Conservation (phyloP, 2,888 invertebrate genomes). For the Cephus pulcher region DNA sequence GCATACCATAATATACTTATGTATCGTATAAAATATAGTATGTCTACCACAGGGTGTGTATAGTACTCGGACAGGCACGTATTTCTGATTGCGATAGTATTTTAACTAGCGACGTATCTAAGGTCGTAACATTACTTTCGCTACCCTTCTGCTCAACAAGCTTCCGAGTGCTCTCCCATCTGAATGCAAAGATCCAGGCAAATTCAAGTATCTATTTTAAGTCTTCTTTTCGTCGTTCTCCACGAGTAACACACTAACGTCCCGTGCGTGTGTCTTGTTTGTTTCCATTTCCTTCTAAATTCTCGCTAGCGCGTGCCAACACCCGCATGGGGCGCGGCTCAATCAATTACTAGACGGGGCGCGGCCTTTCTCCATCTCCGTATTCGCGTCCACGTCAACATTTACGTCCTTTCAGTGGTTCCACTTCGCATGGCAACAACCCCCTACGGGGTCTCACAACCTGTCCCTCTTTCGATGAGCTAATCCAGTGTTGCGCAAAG, state of each 20-base stretch:
- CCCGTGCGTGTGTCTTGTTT: not conserved
- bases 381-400: constrained; percentile 36
- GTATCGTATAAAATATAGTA: not conserved
- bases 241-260: not conserved
- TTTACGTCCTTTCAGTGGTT: not conserved
- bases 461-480: not conserved
- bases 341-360: constrained; percentile 59
- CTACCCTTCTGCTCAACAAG: not conserved
- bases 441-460: constrained; percentile 26
- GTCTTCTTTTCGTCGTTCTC: not conserved
- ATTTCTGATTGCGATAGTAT: not conserved
- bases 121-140: not conserved
- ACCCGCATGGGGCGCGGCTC: constrained; percentile 57
- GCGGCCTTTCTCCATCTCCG: constrained; percentile 37
- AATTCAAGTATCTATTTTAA: not conserved
- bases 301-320: constrained; percentile 33
- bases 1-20: not conserved
- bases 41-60: not conserved
- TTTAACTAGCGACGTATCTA: not conserved
- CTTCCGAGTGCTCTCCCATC: not conserved
- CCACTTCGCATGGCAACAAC: constrained; percentile 46
- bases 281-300: not conserved
- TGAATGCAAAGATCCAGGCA: not conserved
- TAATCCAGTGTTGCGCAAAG: not conserved
- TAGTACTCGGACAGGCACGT: not conserved